Evolutionary conservation across 2,888 invertebrate genomes (phyloP).

Genomic region (Euclidia mi): DNA sequence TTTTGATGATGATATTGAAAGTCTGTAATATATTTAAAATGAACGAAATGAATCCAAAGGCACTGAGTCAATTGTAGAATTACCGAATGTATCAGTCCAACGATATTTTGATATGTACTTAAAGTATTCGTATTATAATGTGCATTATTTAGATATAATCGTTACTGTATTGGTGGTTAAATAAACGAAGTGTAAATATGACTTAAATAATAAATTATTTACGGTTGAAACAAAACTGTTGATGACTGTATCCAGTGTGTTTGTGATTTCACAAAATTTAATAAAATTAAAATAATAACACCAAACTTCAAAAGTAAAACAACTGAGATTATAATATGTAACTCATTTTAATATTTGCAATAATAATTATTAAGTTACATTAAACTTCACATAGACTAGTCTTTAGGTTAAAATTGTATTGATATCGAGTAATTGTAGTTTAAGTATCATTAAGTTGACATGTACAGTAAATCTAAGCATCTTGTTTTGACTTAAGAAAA

Average conservation of each 20-base stretch:
- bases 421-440: constrained; percentile 14
- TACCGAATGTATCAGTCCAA: constrained; percentile 5
- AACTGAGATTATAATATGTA: constrained; percentile 49
- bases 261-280: too few relatives aligned
- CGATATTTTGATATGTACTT: not conserved
- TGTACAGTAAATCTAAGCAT: constrained; percentile 49
- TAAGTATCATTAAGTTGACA: constrained; percentile 13
- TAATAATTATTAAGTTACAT: constrained; percentile 54
- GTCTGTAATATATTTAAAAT: not conserved
- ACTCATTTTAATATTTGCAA: constrained; percentile 44
- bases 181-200: constrained; percentile 9
- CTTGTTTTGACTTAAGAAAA: constrained; percentile 20
- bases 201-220: not conserved
- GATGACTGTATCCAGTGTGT: too few relatives aligned
- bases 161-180: constrained; percentile 13
- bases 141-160: constrained; percentile 25
- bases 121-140: constrained; percentile 26
- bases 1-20: too few relatives aligned
- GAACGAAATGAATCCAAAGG: constrained; percentile 1
- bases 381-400: constrained; percentile 62
- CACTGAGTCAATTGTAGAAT: not conserved
- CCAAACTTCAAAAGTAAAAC: constrained; percentile 1
- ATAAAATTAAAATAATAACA: not conserved
- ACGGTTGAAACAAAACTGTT: not conserved
- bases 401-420: constrained; percentile 54